A percentile compares a stretch with the other conserved stretches of the same genome.
Evolutionary conservation across 2,888 invertebrate species (phyloP).

Genomic region (Tyria jacobaeae): DNA sequence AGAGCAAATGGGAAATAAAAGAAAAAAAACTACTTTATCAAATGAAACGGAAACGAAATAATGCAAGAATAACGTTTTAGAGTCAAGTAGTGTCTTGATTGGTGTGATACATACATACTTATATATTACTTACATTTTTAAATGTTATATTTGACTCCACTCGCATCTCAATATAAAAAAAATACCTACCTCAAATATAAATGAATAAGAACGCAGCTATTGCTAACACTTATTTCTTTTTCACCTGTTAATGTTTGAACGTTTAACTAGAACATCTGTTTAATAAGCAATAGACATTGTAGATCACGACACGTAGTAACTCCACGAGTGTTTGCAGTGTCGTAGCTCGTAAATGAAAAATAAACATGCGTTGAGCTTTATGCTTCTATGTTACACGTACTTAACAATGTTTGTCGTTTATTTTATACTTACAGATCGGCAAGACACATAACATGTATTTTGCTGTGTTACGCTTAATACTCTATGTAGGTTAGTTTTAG

Average conservation of each 20-base stretch:
- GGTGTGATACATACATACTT: too few species aligned
- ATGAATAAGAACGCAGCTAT: too few species aligned
- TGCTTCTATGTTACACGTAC: conserved; percentile 72
- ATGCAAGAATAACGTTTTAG: too few species aligned
- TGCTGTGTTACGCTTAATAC: conserved; percentile 34
- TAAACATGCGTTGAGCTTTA: conserved; percentile 81
- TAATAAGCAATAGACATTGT: conserved; percentile 43
- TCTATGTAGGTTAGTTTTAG: conserved; percentile 12
- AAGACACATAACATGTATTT: conserved; percentile 27
- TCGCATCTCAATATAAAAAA: too few species aligned
- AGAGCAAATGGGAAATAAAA: too few species aligned
- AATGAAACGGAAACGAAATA: too few species aligned
- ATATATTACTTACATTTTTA: too few species aligned
- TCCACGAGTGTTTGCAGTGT: conserved; percentile 59
- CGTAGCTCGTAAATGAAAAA: conserved; percentile 82
- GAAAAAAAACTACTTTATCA: too few species aligned
- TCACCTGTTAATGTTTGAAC: not conserved
- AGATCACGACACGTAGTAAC: conserved; percentile 60
- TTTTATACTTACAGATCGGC: conserved; percentile 52
- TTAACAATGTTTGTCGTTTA: conserved; percentile 71
- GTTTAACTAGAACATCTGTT: conserved; percentile 14
- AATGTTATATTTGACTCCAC: too few species aligned
- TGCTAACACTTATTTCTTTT: too few species aligned
- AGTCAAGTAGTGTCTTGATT: too few species aligned
- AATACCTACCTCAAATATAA: too few species aligned